phyloP scores from a whole-genome alignment of 2,113 vertebrate species.

The Turdus rufiventris region DNA sequence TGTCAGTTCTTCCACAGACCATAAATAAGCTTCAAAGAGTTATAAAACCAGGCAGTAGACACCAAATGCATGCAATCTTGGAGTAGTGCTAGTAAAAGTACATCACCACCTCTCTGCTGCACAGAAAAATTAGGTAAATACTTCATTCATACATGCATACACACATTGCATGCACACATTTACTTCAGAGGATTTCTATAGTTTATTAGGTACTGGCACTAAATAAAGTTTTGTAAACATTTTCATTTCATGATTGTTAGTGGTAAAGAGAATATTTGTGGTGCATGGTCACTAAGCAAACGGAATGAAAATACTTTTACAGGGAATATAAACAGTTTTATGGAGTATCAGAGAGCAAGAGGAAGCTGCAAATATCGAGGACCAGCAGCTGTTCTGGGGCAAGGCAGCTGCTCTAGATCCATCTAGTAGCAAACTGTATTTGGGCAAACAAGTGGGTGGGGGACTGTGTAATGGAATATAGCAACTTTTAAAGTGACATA shows the following conservation, averaged over 20 bases:
- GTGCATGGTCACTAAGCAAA: conserved; percentile 35
- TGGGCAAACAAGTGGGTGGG: background rate
- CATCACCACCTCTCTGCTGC: background rate
- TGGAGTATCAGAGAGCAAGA: conserved; percentile 10
- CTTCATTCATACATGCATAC: background rate
- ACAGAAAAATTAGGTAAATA: background rate
- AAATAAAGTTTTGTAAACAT: conserved; percentile 40
- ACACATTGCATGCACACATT: background rate
- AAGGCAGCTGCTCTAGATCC: background rate
- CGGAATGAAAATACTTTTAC: conserved; percentile 62
- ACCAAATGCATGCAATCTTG: background rate
- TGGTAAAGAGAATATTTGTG: conserved; percentile 31
- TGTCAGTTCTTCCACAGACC: background rate
- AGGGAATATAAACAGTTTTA: conserved; percentile 57
- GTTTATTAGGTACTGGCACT: background rate
- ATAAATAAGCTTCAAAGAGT: conserved; percentile 31
- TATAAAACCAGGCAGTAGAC: background rate
- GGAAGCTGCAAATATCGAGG: conserved; percentile 26
- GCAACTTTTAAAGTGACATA: conserved; percentile 20
- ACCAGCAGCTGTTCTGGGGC: conserved; percentile 33
- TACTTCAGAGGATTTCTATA: background rate
- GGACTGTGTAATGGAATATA: background rate
- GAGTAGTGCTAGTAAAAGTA: background rate
- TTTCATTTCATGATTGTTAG: conserved; percentile 44
- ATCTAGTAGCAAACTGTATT: background rate